Base-by-base conservation (phyloP, 2,113 vertebrate genomes). In the Actenoides lindsayi region DNA sequence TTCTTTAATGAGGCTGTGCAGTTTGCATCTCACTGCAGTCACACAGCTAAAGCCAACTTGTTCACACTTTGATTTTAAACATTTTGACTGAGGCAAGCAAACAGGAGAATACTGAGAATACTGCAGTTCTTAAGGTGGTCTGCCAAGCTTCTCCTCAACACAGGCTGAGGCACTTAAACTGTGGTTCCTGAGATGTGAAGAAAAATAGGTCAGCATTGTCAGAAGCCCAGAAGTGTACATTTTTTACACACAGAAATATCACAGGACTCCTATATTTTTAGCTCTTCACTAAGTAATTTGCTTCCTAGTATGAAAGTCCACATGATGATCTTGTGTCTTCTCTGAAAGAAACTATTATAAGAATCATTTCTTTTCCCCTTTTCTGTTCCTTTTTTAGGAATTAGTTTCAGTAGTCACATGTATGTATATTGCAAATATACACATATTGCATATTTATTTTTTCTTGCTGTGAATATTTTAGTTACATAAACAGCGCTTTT, bases 201-300 rank as follows among this genome's bases (percentile, higher is more conserved):
- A 94, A 95, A 97, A 97, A 64, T 78, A 78, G 87, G 59, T 84
- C 67, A 89, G 20, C 48, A 20, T 56, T 57, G 63, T 92, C 64
- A 79, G 63, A 19, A 93, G 63, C 42, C 51, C 80, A 94, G 87
- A 95, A 31, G 60, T 69, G 50, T 56, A 33, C 41, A 28, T n/a
- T 70, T 68, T 88, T 74, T 76, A 57, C 50, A 31, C 31, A 46
- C 83, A 51, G 37, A 96, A 89, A 87, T 56, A 57, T 51, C 30
- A 90, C 28, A 77, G 35, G 27, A 80, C 42, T 95, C 60, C 46
- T n/a, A 24, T 79, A 95, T 96, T 97, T 96, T 96, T 96, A 95
- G 84, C 41, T 93, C 77, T 93, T 74, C 56, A 93, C 73, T 50
- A 91, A 93, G 78, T 83, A 93, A 82, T 93, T 93, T 95, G 20